Evolutionary conservation across 1,140 invertebrate species (phyloP), one percentile per base, ranked within the genome.

Genomic region (Adelges cooleyi): DNA sequence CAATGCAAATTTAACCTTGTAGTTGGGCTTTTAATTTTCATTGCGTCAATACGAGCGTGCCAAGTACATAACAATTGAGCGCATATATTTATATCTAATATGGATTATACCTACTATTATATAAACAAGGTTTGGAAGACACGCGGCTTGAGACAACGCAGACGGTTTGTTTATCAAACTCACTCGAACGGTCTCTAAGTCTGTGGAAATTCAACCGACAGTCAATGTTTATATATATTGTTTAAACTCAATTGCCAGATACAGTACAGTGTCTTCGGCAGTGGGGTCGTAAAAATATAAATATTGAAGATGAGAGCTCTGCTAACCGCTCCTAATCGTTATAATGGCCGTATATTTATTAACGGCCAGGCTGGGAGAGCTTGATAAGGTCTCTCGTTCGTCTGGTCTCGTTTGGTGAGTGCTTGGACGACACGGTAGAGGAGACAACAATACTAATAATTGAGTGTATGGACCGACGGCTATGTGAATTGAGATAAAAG

Each of bases 401-500:
- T n/a, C 51, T 38, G 52, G 33, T 13, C 52, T 33, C 13, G 52
- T 54, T 54, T 54, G 11, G 38, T 25, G n/a, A 4, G n/a, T 10
- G 29, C 11, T 5, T 33, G 5, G 29, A 59, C 20, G 36, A 44
- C 11, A 44, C 38, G 27, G 29, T 33, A 6, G 29, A 59, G 38
- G 36, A 44, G 18, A 44, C 38, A 44, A 44, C 44, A 59, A 25
- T 46, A n/a, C n/a, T 33, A 33, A 33, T 42, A 22, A 59, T 40
- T 22, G 52, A 56, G 53, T 33, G 10, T 25, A 40, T 17, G n/a
- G 1, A 17, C 49, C 20, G 27, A 5, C 11, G 29, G 11, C 5
- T 4, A 40, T 54, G 53, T 59, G 44, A 59, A 59, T 59, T 44
- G 53, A 59, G 53, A 59, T 59, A 44, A 59, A 44, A 59, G 15